These are phyloP conservation scores for Ardeotis arabs DNA, from an alignment of 2,113 vertebrate species.

Conservation along the genomic window DNA sequence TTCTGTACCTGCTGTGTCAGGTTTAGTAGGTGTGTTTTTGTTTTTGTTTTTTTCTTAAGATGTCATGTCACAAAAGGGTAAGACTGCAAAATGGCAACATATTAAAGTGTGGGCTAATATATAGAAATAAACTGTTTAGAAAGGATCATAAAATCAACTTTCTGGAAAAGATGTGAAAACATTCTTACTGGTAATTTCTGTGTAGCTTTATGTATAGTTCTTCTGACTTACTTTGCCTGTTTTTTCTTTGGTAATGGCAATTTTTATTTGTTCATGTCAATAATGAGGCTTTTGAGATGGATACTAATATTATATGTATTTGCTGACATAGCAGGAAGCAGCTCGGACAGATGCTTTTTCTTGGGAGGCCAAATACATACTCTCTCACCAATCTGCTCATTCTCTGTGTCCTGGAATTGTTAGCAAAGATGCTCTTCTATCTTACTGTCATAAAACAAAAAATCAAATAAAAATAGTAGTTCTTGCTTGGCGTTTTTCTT, in stretches of 20 bases:
- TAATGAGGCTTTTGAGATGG: neutral
- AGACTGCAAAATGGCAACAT: neutral
- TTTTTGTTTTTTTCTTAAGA: neutral
- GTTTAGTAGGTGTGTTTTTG: neutral
- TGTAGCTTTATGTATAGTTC: neutral
- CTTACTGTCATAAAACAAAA: neutral
- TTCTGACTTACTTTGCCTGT: neutral
- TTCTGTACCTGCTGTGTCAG: neutral
- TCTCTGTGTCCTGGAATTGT: neutral
- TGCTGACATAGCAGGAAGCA: conserved; percentile 29
- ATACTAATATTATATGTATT: neutral
- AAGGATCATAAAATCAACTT: neutral
- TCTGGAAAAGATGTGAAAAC: neutral
- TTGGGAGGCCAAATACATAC: neutral
- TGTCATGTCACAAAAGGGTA: neutral
- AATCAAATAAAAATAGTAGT: neutral
- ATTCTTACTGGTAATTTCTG: neutral
- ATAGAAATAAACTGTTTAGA: neutral
- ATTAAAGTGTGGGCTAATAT: neutral
- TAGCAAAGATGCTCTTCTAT: neutral
- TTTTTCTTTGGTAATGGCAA: neutral
- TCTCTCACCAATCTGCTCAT: neutral
- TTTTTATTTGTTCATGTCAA: neutral
- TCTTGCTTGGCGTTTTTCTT: neutral
- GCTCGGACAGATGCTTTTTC: conserved; percentile 5